Evolutionary conservation across 2,888 invertebrate genomes (phyloP), one percentile per base, ranked within the genome.

Genomic region (Tinea semifulvella): DNA sequence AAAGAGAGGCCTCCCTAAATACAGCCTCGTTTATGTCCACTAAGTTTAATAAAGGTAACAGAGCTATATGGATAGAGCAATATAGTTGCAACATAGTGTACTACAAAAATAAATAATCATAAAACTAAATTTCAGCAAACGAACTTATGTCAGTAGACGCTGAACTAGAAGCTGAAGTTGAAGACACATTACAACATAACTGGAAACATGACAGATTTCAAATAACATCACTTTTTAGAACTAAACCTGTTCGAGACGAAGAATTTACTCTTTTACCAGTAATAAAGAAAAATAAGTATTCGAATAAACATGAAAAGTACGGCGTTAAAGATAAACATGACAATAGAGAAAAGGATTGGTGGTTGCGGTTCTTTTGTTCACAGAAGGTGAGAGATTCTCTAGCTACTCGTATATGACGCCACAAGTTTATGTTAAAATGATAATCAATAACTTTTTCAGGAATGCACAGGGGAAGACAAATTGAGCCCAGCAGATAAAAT

Each of bases 221-320:
- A 26, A 26, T 26, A 4, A n/a, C 10, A 10, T 26, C 26, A 3
- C 26, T 26, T n/a, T 26, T 26, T 26, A 26, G 6, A 26, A 26
- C 6, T 26, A 11, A 35, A 35, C 2, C 2, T 11, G 25, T n/a
- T 16, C 11, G 31, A 47, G 68, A 69, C 61, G 65, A 73, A 52
- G 60, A 69, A 51, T 59, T 54, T 26, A 60, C 58, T 0, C 53
- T 75, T 11, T 56, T 77, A 0, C 76, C 76, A 2, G 52, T 65
- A 25, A 58, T 58, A 13, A 47, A 51, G 1, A 58, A 59, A 22
- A 48, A 57, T 43, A 58, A 54, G 20, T 46, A 53, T 22, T 46
- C 47, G 3, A 4, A 4, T 0, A 56, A 53, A 17, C 16, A 44
- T 25, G n/a, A n/a, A n/a, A n/a, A n/a, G n/a, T n/a, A n/a, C n/a